Evolutionary conservation across 1,140 invertebrate genomes (phyloP).

Genomic region (Pachyrhynchus sulphureomaculatus): DNA sequence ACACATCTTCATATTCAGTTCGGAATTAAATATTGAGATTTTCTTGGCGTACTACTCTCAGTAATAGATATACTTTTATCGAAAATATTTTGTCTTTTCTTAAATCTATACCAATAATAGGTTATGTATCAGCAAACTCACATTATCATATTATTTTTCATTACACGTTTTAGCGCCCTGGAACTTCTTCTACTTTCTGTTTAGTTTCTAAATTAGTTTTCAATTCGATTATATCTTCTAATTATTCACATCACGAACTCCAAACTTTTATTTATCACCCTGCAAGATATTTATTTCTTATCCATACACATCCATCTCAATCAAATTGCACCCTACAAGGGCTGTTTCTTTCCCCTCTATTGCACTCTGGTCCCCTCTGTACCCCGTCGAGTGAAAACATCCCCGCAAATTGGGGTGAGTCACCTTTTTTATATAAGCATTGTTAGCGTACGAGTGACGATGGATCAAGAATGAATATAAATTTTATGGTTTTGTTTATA

Average conservation of each 20-base stretch:
- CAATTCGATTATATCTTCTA: background rate
- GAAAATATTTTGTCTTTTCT: too few relatives aligned
- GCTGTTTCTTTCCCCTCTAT: background rate
- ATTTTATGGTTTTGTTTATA: too few relatives aligned
- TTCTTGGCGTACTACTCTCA: too few relatives aligned
- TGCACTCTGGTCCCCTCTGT: constrained; percentile 7
- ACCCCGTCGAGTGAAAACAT: background rate
- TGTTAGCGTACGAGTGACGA: background rate
- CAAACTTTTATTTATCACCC: constrained; percentile 24
- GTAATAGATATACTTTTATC: too few relatives aligned
- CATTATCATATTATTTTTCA: too few relatives aligned
- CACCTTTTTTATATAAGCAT: constrained; percentile 2
- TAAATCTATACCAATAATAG: too few relatives aligned
- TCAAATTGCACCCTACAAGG: constrained; percentile 15
- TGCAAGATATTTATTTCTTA: constrained; percentile 10
- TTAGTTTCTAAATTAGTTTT: background rate
- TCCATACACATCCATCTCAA: constrained; percentile 16
- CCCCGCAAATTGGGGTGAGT: constrained; percentile 8
- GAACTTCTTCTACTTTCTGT: too few relatives aligned
- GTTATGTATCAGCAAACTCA: too few relatives aligned
- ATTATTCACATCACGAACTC: background rate
- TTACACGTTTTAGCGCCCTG: too few relatives aligned
- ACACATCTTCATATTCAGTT: too few relatives aligned
- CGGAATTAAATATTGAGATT: too few relatives aligned
- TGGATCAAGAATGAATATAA: background rate